phyloP scores from a whole-genome alignment of 1,140 invertebrate genomes.

The Aphelenchoides besseyi region DNA sequence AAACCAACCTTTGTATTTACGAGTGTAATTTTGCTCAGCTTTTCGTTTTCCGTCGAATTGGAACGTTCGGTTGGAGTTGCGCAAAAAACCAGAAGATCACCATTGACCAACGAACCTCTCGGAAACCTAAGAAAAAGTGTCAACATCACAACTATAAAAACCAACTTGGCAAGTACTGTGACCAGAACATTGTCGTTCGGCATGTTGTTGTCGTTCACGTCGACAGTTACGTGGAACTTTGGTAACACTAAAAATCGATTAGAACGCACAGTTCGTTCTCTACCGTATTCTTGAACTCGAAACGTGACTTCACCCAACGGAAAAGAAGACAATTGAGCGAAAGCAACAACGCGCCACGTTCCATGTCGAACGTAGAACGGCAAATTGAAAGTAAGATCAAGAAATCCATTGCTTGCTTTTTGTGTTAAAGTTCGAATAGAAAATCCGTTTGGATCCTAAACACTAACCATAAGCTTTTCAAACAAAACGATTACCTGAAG shows the following conservation, averaged over 20 bases:
- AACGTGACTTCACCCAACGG: not conserved
- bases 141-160: not conserved
- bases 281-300: slow-evolving; percentile 19
- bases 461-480: slow-evolving; percentile 22
- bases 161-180: slow-evolving; percentile 7
- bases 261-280: not conserved
- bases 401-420: slow-evolving; percentile 3
- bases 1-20: no score
- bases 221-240: slow-evolving; percentile 15
- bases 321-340: not conserved
- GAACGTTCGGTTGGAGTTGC: not conserved
- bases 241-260: slow-evolving; percentile 12
- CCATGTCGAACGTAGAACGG: slow-evolving; percentile 15
- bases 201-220: not conserved
- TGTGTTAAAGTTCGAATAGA: not conserved
- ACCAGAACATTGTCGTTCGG: not conserved
- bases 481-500: slow-evolving; percentile 23
- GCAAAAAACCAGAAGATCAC: slow-evolving; percentile 5
- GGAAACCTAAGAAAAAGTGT: slow-evolving; percentile 16
- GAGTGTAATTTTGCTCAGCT: no score
- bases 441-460: slow-evolving; percentile 32
- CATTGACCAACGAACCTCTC: not conserved
- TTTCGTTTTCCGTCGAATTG: no score
- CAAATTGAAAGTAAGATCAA: slow-evolving; percentile 2
- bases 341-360: slow-evolving; percentile 21